Conservation (phyloP, 2,888 invertebrate species). For the Rhogogaster chlorosoma region DNA sequence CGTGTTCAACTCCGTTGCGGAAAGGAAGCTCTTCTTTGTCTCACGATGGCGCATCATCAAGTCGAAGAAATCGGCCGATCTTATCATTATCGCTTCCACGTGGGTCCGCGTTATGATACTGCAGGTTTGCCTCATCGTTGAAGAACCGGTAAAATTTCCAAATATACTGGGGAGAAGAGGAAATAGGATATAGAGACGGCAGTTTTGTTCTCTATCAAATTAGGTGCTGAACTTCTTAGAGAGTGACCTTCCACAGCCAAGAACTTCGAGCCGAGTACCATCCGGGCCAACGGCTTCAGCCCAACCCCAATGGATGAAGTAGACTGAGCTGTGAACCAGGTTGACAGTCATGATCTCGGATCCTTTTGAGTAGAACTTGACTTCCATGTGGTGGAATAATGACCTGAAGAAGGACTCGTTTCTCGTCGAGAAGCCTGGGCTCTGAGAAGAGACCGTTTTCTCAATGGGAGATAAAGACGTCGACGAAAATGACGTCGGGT, state of each 20-base stretch:
- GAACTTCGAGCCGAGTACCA: slow-evolving; percentile 10
- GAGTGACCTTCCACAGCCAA: slow-evolving; percentile 35
- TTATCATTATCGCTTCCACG: slow-evolving; percentile 25
- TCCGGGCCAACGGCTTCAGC: slow-evolving; percentile 30
- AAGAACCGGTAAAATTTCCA: slow-evolving; percentile 16
- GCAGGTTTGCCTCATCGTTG: slow-evolving; percentile 37
- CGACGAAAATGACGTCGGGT: background rate
- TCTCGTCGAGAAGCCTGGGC: slow-evolving; percentile 16
- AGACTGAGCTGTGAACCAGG: slow-evolving; percentile 26
- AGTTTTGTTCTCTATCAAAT: background rate
- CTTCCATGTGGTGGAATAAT: slow-evolving; percentile 1
- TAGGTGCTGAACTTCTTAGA: background rate
- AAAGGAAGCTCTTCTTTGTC: background rate
- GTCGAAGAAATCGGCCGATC: slow-evolving; percentile 23
- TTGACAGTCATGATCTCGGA: slow-evolving; percentile 31
- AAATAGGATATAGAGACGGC: background rate
- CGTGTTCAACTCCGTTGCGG: background rate
- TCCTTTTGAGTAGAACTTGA: slow-evolving; percentile 28
- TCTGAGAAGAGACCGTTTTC: background rate
- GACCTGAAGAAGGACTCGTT: slow-evolving; percentile 39
- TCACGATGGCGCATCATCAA: slow-evolving; percentile 22
- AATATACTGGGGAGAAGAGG: background rate
- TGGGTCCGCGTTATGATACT: slow-evolving; percentile 34
- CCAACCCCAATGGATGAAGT: slow-evolving; percentile 36
- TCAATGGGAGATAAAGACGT: background rate